Evolutionary conservation across 2,113 vertebrate genomes (phyloP).

Genomic region (Bos indicus): DNA sequence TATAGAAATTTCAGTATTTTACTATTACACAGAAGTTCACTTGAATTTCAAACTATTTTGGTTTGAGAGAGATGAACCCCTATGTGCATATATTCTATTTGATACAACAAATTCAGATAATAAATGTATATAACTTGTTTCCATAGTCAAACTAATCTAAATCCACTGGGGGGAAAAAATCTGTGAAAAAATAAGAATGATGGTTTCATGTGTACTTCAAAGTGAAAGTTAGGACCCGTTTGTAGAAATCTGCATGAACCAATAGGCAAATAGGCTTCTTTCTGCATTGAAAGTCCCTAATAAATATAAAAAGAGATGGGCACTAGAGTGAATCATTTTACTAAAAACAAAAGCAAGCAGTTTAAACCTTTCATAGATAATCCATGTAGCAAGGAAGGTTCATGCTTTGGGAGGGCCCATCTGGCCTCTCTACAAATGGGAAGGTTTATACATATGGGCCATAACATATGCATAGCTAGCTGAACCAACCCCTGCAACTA

Average conservation of each 20-base stretch:
- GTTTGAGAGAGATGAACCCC: neutral
- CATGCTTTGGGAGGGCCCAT: slow-evolving; percentile 44
- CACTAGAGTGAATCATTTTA: neutral
- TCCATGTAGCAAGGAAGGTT: slow-evolving; percentile 22
- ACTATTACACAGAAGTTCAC: neutral
- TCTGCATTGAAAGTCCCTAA: slow-evolving; percentile 2
- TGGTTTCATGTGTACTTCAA: neutral
- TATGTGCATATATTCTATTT: neutral
- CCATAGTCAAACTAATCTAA: neutral
- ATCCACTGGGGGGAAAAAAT: neutral
- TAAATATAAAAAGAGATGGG: neutral
- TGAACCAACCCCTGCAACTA: slow-evolving; percentile 52
- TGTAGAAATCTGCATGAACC: neutral
- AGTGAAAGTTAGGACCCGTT: neutral
- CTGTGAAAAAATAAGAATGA: neutral
- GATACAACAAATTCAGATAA: neutral
- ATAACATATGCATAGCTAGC: slow-evolving; percentile 53
- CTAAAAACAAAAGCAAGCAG: slow-evolving; percentile 28
- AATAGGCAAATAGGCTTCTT: neutral
- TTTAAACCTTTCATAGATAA: slow-evolving; percentile 44
- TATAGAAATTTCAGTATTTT: neutral
- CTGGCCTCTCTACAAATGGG: slow-evolving; percentile 58
- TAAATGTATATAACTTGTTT: neutral
- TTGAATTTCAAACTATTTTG: neutral
- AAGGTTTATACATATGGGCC: slow-evolving; percentile 54